Conservation (phyloP, 2,888 invertebrate genomes). For the Empis stercorea region DNA sequence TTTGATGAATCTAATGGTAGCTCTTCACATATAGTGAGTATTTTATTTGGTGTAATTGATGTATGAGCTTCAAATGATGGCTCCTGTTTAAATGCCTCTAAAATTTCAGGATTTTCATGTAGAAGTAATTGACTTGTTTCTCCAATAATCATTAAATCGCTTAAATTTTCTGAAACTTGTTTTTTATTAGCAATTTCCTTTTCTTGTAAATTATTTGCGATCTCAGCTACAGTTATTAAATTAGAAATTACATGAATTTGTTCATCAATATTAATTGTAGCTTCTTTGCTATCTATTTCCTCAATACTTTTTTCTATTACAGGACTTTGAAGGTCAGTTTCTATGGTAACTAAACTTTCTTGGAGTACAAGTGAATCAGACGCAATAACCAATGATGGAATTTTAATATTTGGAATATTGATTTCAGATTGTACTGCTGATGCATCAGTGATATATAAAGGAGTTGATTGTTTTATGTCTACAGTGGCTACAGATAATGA, state of each 20-base stretch:
- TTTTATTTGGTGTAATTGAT: slow-evolving; percentile 44
- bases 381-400: slow-evolving; percentile 16
- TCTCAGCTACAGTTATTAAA: slow-evolving; percentile 47
- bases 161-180: slow-evolving; percentile 39
- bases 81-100: slow-evolving; percentile 40
- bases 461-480: slow-evolving; percentile 30
- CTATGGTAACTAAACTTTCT: slow-evolving; percentile 45
- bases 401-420: slow-evolving; percentile 10
- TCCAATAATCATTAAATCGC: slow-evolving; percentile 42
- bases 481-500: slow-evolving; percentile 25
- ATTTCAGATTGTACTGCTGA: slow-evolving; percentile 14
- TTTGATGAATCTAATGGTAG: slow-evolving; percentile 41
- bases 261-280: slow-evolving; percentile 46
- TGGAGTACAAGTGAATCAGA: slow-evolving; percentile 38
- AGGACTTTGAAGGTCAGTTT: slow-evolving; percentile 52
- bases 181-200: slow-evolving; percentile 35
- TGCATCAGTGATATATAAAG: slow-evolving; percentile 20
- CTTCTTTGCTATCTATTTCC: slow-evolving; percentile 37
- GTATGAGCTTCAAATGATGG: slow-evolving; percentile 43
- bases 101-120: slow-evolving; percentile 53
- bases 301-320: slow-evolving; percentile 39
- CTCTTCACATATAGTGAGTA: slow-evolving; percentile 47
- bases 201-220: slow-evolving; percentile 41
- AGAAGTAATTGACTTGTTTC: slow-evolving; percentile 44
- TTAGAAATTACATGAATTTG: slow-evolving; percentile 46